These are phyloP conservation scores for Rapana venosa DNA, from an alignment of 2,888 invertebrate species.

Conservation along the genomic window DNA sequence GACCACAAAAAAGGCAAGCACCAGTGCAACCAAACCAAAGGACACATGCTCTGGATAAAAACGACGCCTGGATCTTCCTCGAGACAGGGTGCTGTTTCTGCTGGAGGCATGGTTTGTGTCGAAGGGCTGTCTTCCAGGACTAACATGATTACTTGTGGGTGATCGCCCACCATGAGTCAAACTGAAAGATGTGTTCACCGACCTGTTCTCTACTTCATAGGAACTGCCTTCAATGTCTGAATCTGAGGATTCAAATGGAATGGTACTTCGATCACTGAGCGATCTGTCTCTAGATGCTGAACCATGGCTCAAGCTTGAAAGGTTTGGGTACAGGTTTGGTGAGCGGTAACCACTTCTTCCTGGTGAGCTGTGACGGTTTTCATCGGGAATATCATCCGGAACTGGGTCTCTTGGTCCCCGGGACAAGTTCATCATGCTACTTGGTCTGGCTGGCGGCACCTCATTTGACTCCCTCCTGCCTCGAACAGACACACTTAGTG, in stretches of 20 bases:
- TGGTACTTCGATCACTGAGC: conserved; percentile 33
- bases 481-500: conserved; percentile 16
- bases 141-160: conserved; percentile 44
- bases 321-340: conserved; percentile 53
- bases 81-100: conserved; percentile 16
- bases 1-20: conserved; percentile 64
- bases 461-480: neutral
- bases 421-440: neutral
- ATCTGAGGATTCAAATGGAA: conserved; percentile 66
- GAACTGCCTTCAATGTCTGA: conserved; percentile 66
- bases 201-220: conserved; percentile 67
- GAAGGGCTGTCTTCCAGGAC: conserved; percentile 25
- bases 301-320: conserved; percentile 41
- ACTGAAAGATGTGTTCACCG: conserved; percentile 66
- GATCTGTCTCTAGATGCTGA: conserved; percentile 9
- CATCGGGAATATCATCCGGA: conserved; percentile 15
- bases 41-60: conserved; percentile 58
- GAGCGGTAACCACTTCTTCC: conserved; percentile 12
- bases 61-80: conserved; percentile 38
- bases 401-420: neutral
- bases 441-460: conserved; percentile 5
- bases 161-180: conserved; percentile 28
- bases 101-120: conserved; percentile 32
- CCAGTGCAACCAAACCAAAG: conserved; percentile 59
- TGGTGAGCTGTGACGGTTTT: neutral